phyloP scores from a whole-genome alignment of 92 coral and sea anemone species.

The Epizoanthus stellaris region DNA sequence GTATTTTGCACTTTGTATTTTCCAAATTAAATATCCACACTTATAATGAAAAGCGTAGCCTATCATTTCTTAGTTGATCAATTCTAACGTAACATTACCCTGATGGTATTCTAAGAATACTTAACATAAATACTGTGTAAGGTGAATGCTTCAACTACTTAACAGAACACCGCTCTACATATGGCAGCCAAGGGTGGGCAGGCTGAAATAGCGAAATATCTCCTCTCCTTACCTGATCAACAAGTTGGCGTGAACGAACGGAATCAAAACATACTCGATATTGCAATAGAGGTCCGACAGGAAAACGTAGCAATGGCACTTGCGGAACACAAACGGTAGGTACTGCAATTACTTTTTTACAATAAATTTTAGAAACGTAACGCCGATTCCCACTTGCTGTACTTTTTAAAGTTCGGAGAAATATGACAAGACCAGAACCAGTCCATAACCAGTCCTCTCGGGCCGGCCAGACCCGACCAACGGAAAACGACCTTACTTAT shows the following conservation, averaged over 20 bases:
- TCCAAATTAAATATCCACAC: no score
- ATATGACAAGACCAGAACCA: no score
- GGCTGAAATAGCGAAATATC: slow-evolving; percentile 68
- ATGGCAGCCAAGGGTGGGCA: slow-evolving; percentile 93
- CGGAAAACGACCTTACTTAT: no score
- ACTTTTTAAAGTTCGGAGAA: no score
- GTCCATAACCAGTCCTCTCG: no score
- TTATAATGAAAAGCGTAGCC: no score
- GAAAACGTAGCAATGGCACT: slow-evolving; percentile 89
- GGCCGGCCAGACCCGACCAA: no score
- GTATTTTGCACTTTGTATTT: no score
- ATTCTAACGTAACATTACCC: no score
- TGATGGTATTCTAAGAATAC: neutral
- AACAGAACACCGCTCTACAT: slow-evolving; percentile 82
- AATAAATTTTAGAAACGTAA: no score
- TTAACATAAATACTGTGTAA: neutral
- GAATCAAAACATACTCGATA: slow-evolving; percentile 84
- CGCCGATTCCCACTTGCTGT: no score
- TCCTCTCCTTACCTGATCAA: slow-evolving; percentile 82
- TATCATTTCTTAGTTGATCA: no score
- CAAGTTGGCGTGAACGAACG: slow-evolving; percentile 86
- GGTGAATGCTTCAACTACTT: neutral
- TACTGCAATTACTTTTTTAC: neutral
- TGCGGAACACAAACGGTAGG: slow-evolving; percentile 82
- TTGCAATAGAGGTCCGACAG: slow-evolving; percentile 86